Percentiles rank a stretch among this genome's conserved stretches.
Evolutionary conservation across 2,113 vertebrate genomes (phyloP).

Genomic region (Pterocles orientalis): DNA sequence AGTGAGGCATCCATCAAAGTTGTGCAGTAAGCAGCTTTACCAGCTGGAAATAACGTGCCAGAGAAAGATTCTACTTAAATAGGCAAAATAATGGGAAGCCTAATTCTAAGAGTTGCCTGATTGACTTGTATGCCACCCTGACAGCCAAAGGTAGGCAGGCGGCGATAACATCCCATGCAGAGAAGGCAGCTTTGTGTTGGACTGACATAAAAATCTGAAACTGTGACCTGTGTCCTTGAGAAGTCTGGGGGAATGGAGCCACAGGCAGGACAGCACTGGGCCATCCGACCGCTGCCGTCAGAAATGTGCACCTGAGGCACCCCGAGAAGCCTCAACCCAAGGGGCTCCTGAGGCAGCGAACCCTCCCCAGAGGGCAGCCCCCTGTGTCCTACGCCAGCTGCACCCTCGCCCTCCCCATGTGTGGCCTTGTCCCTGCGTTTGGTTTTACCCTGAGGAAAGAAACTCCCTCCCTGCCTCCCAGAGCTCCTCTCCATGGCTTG

Average conservation of each 20-base stretch:
- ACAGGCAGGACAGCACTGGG: no score
- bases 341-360: neutral
- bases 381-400: rapidly evolving
- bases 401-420: rapidly evolving
- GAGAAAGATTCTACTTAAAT: neutral
- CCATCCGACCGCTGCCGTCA: rapidly evolving
- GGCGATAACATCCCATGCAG: rapidly evolving
- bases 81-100: neutral
- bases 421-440: rapidly evolving
- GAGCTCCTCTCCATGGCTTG: rapidly evolving
- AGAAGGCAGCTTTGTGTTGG: rapidly evolving
- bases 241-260: rapidly evolving
- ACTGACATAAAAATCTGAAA: rapidly evolving
- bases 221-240: neutral
- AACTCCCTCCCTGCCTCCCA: neutral
- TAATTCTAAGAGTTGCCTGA: neutral
- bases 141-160: neutral
- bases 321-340: neutral
- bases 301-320: no score
- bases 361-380: rapidly evolving
- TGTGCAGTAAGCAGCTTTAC: neutral
- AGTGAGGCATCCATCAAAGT: neutral
- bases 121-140: neutral
- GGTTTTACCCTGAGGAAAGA: neutral
- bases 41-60: neutral